phyloP scores from a whole-genome alignment of 2,888 invertebrate genomes.

The Cryptosula pallasiana region DNA sequence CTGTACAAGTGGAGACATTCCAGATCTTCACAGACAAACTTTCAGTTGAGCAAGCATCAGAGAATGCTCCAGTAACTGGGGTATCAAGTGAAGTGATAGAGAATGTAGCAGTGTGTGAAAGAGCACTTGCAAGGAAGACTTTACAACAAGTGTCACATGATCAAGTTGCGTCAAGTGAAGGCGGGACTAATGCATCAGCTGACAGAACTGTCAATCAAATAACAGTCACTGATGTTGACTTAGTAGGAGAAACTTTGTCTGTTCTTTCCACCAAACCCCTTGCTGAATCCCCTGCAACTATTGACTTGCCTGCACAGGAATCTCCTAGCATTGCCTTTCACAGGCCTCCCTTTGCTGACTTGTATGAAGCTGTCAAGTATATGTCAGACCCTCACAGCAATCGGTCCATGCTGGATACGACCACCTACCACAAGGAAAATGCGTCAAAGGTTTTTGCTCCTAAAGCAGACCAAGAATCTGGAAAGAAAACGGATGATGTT shows the following conservation, averaged over 20 bases:
- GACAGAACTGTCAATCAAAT: neutral
- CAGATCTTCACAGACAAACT: neutral
- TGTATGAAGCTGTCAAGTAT: neutral
- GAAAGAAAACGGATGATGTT: too few relatives aligned
- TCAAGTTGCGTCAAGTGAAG: neutral
- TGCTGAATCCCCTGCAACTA: neutral
- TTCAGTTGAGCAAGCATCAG: too few relatives aligned
- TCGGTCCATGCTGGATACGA: neutral
- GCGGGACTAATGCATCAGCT: neutral
- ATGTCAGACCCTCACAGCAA: neutral
- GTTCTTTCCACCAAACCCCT: neutral
- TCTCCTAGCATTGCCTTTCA: neutral
- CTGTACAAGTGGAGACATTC: conserved; percentile 3
- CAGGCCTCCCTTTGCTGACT: neutral
- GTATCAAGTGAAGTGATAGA: neutral
- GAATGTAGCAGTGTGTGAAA: neutral
- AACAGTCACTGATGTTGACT: neutral
- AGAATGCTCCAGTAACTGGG: neutral
- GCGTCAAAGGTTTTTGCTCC: too few relatives aligned
- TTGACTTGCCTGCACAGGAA: neutral
- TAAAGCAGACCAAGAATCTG: too few relatives aligned
- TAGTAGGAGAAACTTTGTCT: neutral
- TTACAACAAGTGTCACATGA: neutral
- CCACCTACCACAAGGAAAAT: too few relatives aligned
- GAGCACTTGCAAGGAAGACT: neutral